These are phyloP conservation scores for Elysia chlorotica DNA, from an alignment of 1,140 invertebrate genomes.

Conservation along the genomic window DNA sequence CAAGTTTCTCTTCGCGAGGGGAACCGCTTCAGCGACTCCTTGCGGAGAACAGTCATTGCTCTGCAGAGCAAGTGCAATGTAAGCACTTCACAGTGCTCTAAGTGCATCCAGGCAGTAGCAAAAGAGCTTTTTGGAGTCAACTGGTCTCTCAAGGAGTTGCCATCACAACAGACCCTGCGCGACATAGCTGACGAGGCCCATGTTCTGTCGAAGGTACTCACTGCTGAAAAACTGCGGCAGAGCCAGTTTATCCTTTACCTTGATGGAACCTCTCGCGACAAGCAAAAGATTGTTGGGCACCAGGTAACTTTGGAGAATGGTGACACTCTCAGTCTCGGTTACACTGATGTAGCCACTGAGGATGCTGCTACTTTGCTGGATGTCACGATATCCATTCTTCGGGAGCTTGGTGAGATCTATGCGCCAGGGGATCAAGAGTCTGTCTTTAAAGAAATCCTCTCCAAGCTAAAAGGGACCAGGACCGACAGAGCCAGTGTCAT, in stretches of 20 bases:
- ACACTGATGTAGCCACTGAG: neutral
- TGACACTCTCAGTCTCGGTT: neutral
- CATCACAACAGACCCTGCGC: neutral
- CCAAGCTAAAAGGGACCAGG: neutral
- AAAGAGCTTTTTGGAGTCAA: neutral
- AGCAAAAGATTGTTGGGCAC: neutral
- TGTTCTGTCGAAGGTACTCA: neutral
- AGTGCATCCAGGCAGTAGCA: too few species aligned
- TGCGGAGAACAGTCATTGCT: too few species aligned
- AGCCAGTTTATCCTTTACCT: neutral
- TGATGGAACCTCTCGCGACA: neutral
- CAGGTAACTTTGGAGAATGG: neutral
- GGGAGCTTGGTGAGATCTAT: neutral
- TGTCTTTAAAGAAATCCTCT: neutral
- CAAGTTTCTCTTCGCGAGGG: too few species aligned
- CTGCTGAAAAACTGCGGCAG: neutral
- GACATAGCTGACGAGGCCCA: neutral
- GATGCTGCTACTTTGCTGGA: neutral
- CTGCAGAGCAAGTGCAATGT: neutral
- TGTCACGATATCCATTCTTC: neutral
- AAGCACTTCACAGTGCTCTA: neutral
- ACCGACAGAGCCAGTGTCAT: neutral
- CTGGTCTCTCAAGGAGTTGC: neutral
- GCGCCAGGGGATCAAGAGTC: neutral
- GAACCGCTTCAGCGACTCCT: too few species aligned